Percentiles rank a stretch among this genome's conserved stretches.
phyloP scores from a whole-genome alignment of 2,888 invertebrate genomes.

The Torymus tubicola region DNA sequence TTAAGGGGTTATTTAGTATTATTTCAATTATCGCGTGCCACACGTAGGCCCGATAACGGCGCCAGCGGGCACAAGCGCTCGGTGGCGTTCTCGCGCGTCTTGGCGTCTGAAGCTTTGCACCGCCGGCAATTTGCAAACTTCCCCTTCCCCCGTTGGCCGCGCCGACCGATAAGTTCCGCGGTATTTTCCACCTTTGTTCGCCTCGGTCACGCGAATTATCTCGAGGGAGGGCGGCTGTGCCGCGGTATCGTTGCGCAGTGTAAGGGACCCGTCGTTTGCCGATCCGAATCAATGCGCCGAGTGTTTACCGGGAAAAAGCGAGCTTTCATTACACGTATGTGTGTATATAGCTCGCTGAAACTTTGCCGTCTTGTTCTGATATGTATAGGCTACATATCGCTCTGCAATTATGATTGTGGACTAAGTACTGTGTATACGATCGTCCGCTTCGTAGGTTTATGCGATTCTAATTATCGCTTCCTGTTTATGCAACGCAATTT shows the following conservation, averaged over 20 bases:
- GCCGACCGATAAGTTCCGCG: constrained; percentile 45
- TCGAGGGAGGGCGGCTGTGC: constrained; percentile 2
- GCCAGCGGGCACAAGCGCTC: neutral
- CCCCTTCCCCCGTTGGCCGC: neutral
- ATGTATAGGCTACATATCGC: neutral
- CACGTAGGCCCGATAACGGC: constrained; percentile 64
- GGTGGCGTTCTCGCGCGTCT: no score
- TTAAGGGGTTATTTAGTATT: constrained; percentile 72
- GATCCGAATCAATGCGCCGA: constrained; percentile 42
- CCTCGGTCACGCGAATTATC: constrained; percentile 54
- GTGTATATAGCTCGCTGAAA: constrained; percentile 9
- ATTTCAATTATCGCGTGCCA: constrained; percentile 73
- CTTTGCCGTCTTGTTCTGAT: neutral
- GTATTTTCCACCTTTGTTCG: constrained; percentile 50
- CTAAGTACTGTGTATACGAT: no score
- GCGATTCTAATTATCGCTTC: no score
- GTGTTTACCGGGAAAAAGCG: constrained; percentile 39
- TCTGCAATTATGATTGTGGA: constrained; percentile 13
- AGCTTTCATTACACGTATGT: constrained; percentile 37
- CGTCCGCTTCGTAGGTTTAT: no score
- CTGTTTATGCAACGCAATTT: no score
- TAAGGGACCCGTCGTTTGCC: neutral
- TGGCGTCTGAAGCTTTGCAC: constrained; percentile 15
- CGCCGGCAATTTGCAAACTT: constrained; percentile 53
- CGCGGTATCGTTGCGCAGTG: neutral